A percentile compares a stretch with the other conserved stretches of the same genome.
Conservation (phyloP, 2,113 vertebrate genomes). For the Scopus umbretta region DNA sequence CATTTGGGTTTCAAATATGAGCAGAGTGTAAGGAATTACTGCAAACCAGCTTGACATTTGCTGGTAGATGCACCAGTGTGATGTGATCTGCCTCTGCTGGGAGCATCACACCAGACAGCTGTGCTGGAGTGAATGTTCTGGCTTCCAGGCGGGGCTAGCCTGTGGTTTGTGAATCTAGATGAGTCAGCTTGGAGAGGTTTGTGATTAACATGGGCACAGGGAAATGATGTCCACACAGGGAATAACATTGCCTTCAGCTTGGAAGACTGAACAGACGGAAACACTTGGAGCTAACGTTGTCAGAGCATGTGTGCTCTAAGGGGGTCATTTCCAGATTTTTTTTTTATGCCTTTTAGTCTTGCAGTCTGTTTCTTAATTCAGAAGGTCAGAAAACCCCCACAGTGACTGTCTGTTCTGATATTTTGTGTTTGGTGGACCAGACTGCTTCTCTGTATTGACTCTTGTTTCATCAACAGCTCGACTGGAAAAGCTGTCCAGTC, state of each 20-base stretch:
- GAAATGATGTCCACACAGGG: not conserved
- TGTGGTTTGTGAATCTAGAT: not conserved
- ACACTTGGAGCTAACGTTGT: not conserved
- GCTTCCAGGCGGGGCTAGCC: not conserved
- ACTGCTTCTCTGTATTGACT: not conserved
- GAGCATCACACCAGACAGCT: not conserved
- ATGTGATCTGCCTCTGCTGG: not conserved
- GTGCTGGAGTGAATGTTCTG: not conserved
- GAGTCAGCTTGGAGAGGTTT: not conserved
- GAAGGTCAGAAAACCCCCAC: not conserved
- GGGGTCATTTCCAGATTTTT: not conserved
- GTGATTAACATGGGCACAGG: not conserved
- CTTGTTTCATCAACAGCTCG: constrained; percentile 1
- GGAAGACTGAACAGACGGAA: not conserved
- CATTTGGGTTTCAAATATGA: not conserved
- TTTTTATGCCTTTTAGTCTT: not conserved
- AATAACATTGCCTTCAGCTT: not conserved
- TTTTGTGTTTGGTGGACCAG: not conserved
- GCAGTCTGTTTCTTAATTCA: not conserved
- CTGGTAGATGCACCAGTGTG: rapidly evolving
- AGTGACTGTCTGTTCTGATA: not conserved
- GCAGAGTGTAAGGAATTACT: not conserved
- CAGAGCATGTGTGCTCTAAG: not conserved
- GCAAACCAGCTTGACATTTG: not conserved
- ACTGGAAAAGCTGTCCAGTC: not conserved